phyloP scores from a whole-genome alignment of 2,113 vertebrate genomes.

The Hippocampus comes region DNA sequence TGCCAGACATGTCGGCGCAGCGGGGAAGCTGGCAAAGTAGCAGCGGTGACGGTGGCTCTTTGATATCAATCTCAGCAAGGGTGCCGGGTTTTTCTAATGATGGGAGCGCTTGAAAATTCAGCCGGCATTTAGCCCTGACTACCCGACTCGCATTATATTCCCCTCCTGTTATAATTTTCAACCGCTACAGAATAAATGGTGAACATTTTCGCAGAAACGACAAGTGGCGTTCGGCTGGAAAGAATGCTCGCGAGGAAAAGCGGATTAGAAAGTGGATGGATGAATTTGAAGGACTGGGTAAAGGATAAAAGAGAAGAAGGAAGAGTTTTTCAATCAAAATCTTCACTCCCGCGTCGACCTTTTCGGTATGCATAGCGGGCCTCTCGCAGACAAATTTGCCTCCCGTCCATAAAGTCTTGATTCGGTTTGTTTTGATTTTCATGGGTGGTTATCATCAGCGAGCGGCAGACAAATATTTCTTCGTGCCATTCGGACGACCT shows the following conservation, averaged over 20 bases:
- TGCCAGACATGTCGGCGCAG: slow-evolving; percentile 49
- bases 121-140: slow-evolving; percentile 16
- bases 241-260: too few species aligned
- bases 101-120: slow-evolving; percentile 42
- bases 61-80: slow-evolving; percentile 51
- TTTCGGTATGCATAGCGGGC: background rate
- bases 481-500: background rate
- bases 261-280: too few species aligned
- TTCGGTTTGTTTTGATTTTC: background rate
- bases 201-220: background rate
- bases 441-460: background rate
- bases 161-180: background rate
- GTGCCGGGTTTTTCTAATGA: slow-evolving; percentile 46
- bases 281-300: background rate
- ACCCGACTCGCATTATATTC: slow-evolving; percentile 6
- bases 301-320: background rate
- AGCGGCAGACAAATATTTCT: background rate
- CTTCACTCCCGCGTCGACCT: background rate
- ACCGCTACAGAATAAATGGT: background rate
- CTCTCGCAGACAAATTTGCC: background rate
- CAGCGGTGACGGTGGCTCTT: slow-evolving; percentile 32
- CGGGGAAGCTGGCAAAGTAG: slow-evolving; percentile 46
- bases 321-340: background rate
- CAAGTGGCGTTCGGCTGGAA: background rate
- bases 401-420: background rate